Conservation (phyloP, 1,140 invertebrate genomes). For the Radopholus similis region DNA sequence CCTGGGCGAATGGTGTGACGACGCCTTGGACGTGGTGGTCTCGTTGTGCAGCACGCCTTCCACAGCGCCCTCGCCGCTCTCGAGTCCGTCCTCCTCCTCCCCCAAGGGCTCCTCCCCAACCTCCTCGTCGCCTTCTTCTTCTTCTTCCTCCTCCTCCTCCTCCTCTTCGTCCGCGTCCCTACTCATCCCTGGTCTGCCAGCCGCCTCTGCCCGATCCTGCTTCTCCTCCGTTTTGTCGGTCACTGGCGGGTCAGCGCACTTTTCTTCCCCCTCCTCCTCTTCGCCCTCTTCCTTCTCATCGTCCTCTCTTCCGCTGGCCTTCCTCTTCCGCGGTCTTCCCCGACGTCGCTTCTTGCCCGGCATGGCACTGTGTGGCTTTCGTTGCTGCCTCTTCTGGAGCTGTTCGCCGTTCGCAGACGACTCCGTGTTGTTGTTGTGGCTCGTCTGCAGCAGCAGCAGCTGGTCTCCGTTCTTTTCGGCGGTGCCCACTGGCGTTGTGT, state of each 20-base stretch:
- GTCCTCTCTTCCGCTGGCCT: slow-evolving; percentile 11
- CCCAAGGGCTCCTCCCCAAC: slow-evolving; percentile 13
- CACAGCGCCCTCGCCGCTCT: neutral
- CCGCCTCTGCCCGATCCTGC: neutral
- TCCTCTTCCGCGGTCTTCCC: neutral
- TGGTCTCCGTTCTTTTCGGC: neutral
- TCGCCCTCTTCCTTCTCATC: neutral
- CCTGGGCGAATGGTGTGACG: too few relatives aligned
- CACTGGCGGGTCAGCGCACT: neutral
- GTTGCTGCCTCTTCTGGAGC: neutral
- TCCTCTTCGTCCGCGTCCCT: slow-evolving; percentile 1
- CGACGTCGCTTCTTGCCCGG: neutral
- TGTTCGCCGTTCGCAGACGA: neutral
- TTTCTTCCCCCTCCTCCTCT: neutral
- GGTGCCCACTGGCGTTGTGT: neutral
- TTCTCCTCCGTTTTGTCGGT: neutral
- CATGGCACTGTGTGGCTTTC: neutral
- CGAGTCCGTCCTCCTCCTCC: neutral
- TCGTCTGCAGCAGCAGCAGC: neutral
- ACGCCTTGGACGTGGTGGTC: too few relatives aligned
- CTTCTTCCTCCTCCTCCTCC: slow-evolving; percentile 23
- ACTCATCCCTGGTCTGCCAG: neutral
- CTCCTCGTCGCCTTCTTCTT: slow-evolving; percentile 18
- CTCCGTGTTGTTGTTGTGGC: neutral
- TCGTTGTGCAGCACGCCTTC: too few relatives aligned